Evolutionary conservation across 2,113 vertebrate genomes (phyloP), one percentile per base, ranked within the genome.

Genomic region (Carassius carassius): DNA sequence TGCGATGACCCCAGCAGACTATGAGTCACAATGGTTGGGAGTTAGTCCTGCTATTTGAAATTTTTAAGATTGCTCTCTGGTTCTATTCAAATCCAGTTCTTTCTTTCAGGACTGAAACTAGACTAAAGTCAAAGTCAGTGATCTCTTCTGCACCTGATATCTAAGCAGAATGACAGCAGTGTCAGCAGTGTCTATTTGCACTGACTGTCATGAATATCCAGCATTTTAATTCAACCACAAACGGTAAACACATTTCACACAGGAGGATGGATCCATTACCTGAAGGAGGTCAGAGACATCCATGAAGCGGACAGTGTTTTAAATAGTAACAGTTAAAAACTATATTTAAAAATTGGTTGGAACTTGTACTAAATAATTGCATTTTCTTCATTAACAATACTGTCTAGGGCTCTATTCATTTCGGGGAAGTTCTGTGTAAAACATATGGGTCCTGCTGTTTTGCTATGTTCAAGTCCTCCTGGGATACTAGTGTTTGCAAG

Each of bases 91-190:
- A 49, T 75, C 44, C 72, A 49, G 72, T 49, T 75, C 72, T 23
- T 75, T 75, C 5, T 13, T 75, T 75, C 5, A 47, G 47, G 72
- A 75, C 44, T 14, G 44, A 49, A 74, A 80, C 23, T 62, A 14
- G 41, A 16, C 60, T 21, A 6, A 70, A 63, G 79, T 81, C 23
- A 81, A 51, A 81, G 44, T n/a, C 63, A 37, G 11, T 70, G 63
- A 81, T 25, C 79, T 51, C n/a, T 41, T 41, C 41, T 41, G 41
- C 41, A 41, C 41, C 11, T 32, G 47, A 54, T 51, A 25, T 81
- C 35, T 81, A 44, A 81, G 79, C 63, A 81, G 63, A 81, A 81
- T 51, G 19, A 70, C 47, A n/a, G n/a, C n/a, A n/a, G 75, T 51
- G 16, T 81, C 79, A 54, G 79, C 79, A 70, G 74, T 25, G 9